phyloP scores from a whole-genome alignment of 2,888 invertebrate species.

The Theristus sp. region DNA sequence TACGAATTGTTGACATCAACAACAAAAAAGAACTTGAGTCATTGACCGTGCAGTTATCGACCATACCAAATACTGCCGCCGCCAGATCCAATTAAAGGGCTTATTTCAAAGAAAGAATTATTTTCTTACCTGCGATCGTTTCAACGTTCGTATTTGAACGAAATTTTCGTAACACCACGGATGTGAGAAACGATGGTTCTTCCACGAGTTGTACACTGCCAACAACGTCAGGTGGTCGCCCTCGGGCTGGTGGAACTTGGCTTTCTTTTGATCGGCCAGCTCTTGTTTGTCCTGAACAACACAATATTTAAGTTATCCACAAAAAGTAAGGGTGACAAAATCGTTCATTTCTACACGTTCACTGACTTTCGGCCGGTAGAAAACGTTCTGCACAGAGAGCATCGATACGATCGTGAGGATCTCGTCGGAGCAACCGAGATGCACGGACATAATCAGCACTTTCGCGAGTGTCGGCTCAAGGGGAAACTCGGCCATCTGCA shows the following conservation, averaged over 20 bases:
- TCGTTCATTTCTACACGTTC: no score
- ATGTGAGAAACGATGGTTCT: conserved; percentile 93
- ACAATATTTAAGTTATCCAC: background rate
- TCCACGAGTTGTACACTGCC: conserved; percentile 98
- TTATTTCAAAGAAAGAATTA: no score
- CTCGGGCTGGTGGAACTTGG: conserved; percentile 95
- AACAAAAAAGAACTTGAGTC: background rate
- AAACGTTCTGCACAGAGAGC: conserved; percentile 96
- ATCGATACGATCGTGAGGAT: conserved; percentile 94
- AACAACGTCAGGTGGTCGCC: conserved; percentile 90
- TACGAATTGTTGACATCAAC: background rate
- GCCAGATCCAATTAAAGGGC: background rate
- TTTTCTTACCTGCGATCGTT: conserved; percentile 51
- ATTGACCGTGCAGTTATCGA: background rate
- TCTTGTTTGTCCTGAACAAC: conserved; percentile 72
- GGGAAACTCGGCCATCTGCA: conserved; percentile 97
- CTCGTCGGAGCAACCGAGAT: conserved; percentile 89
- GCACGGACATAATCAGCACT: conserved; percentile 97
- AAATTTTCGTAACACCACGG: conserved; percentile 99
- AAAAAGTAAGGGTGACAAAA: no score
- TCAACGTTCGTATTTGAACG: conserved; percentile 84
- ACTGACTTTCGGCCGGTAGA: conserved; percentile 54
- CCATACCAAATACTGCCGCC: background rate
- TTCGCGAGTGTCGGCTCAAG: conserved; percentile 92
- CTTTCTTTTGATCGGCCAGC: conserved; percentile 91